Conservation (phyloP, 2,113 vertebrate species). For the Psilopsiagon aurifrons region DNA sequence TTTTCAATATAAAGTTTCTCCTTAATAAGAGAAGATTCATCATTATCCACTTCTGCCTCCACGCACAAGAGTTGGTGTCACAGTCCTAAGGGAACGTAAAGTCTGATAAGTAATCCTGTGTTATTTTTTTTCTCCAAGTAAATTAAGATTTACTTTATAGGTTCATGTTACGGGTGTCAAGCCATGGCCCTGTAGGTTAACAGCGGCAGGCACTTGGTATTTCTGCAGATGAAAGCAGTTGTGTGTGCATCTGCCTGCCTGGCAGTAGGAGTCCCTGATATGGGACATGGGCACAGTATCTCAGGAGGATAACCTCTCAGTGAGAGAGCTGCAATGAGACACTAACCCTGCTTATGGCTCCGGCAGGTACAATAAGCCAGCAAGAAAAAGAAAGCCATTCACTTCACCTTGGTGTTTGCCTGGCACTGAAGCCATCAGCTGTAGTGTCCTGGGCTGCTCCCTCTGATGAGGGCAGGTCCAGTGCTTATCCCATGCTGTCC, state of each 20-base stretch:
- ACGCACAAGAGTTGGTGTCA: background rate
- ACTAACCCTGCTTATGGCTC: too few species aligned
- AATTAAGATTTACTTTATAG: background rate
- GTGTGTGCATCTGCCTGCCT: background rate
- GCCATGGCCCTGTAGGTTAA: background rate
- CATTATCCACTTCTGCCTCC: background rate
- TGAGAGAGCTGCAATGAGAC: background rate
- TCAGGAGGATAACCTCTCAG: background rate
- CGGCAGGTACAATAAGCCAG: background rate
- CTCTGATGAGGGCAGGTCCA: too few species aligned
- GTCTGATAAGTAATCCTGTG: background rate
- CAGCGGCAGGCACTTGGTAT: accelerated
- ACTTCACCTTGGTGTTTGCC: background rate
- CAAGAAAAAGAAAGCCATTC: too few species aligned
- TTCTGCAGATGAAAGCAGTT: background rate
- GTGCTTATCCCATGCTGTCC: background rate
- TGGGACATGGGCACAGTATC: accelerated
- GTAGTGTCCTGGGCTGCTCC: background rate
- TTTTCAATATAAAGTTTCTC: background rate
- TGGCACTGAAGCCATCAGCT: accelerated
- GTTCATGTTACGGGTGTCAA: background rate
- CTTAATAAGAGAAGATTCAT: background rate
- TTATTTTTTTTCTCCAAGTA: background rate
- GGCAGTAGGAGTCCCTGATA: background rate
- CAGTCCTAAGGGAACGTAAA: background rate